Evolutionary conservation across 2,113 vertebrate genomes (phyloP), one percentile per base, ranked within the genome.

Genomic region (Ranitomeya variabilis): DNA sequence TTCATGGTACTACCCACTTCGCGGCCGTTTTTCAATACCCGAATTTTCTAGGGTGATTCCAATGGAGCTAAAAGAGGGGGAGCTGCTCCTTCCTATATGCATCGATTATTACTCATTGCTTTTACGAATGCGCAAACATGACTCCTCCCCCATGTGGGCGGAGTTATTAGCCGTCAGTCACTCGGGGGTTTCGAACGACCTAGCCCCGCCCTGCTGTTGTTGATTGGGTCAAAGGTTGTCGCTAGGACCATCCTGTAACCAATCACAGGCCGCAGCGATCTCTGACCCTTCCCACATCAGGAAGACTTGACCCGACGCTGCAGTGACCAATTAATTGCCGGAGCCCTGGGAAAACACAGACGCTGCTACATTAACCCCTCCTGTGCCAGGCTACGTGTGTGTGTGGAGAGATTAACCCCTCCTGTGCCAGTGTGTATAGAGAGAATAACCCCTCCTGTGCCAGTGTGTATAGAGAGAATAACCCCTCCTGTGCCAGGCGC

Each of bases 221-320:
- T 54, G 60, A 81, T 87, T 87, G 86, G 86, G 23, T 59, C 11
- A 66, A 87, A 52, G 52, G 86, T 18, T 81, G 86, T 87, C 86
- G 86, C 86, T 87, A 81, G 66, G 86, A 57, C 73, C 23, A 54
- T 7, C 7, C 18, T 3, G 10, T 15, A 18, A 26, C 86, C 77
- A 87, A 80, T 87, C 37, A 26, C 14, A 55, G 14, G 7, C 45
- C 6, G 2, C 45, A 0, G 52, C 26, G 23, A 45, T 14, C 18
- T 10, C 15, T 26, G 4, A 51, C 62, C 23, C 86, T 5, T 54
- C 77, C 78, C 45, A 21, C 19, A 37, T 18, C 11, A 37, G 1
- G 59, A 79, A 26, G 52, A 59, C 77, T 54, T 59, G 18, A 54
- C 64, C 7, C n/a, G 5, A 73, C 3, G 0, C 69, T 37, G 26